Evolutionary conservation across 1,140 invertebrate species (phyloP).

Genomic region (Physella acuta): DNA sequence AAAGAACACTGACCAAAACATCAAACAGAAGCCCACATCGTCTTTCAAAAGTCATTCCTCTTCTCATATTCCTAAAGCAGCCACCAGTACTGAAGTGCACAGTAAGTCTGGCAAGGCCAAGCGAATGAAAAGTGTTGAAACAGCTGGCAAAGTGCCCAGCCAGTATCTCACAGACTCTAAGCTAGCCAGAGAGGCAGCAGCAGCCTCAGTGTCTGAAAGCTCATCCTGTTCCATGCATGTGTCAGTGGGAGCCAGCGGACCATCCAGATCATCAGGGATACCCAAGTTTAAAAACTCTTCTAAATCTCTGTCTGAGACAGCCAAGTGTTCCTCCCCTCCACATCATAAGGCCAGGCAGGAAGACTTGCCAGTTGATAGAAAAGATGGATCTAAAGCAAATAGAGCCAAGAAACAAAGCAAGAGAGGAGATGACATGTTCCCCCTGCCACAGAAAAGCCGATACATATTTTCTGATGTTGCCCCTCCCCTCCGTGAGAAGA

Average conservation of each 20-base stretch:
- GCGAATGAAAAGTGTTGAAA: neutral
- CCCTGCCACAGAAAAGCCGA: constrained; percentile 10
- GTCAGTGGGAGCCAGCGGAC: neutral
- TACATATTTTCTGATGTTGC: constrained; percentile 22
- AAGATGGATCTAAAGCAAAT: neutral
- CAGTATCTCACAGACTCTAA: neutral
- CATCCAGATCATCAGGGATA: constrained; percentile 2
- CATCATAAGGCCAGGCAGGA: neutral
- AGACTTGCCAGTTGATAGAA: neutral
- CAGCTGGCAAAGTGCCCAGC: neutral
- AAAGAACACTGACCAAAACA: too few relatives aligned
- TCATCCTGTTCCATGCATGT: neutral
- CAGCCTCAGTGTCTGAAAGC: neutral
- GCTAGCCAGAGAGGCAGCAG: neutral
- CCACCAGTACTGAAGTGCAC: too few relatives aligned
- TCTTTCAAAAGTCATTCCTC: too few relatives aligned
- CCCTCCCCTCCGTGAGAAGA: neutral
- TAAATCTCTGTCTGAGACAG: neutral
- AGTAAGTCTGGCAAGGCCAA: too few relatives aligned
- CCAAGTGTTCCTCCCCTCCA: neutral
- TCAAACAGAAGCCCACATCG: too few relatives aligned
- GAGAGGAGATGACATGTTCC: neutral
- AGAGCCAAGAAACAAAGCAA: neutral
- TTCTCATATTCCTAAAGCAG: too few relatives aligned
- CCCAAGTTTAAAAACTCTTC: constrained; percentile 7